phyloP scores from a whole-genome alignment of 2,797 vertebrate genomes.

The Ataeniobius toweri region DNA sequence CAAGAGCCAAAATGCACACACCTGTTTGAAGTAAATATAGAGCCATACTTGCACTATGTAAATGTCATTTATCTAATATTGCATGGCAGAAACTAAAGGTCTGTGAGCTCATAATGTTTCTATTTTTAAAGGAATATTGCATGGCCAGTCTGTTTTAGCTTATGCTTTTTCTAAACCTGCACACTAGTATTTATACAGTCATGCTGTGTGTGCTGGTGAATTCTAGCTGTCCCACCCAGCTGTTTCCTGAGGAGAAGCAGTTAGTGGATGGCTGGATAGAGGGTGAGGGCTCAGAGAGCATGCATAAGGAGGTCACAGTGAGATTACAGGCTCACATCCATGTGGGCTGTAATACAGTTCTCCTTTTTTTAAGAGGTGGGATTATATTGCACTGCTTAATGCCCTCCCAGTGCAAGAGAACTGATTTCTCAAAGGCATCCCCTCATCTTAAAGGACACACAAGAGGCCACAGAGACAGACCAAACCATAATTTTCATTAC shows the following conservation, averaged over 20 bases:
- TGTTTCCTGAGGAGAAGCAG: slow-evolving; percentile 68
- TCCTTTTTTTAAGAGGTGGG: slow-evolving; percentile 61
- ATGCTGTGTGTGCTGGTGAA: slow-evolving; percentile 40
- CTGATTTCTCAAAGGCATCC: slow-evolving; percentile 62
- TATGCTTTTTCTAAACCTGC: slow-evolving; percentile 17
- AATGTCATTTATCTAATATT: slow-evolving; percentile 23
- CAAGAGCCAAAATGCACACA: slow-evolving; percentile 3
- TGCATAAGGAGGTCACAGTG: slow-evolving; percentile 76
- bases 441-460: slow-evolving; percentile 24
- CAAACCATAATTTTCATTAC: neutral
- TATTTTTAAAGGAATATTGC: neutral
- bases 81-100: slow-evolving; percentile 6
- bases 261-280: slow-evolving; percentile 54
- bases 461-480: slow-evolving; percentile 12
- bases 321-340: slow-evolving; percentile 78
- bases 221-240: slow-evolving; percentile 44
- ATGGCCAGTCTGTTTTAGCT: slow-evolving; percentile 9
- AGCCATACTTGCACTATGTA: neutral
- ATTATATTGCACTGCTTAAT: slow-evolving; percentile 63
- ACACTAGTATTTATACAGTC: slow-evolving; percentile 10
- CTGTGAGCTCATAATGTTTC: neutral
- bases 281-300: slow-evolving; percentile 67
- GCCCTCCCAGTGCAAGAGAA: slow-evolving; percentile 46
- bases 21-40: neutral
- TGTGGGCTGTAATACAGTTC: slow-evolving; percentile 66